Evolutionary conservation across 2,797 vertebrate species (phyloP).

Genomic region (Microctenopoma stevenorrisi): DNA sequence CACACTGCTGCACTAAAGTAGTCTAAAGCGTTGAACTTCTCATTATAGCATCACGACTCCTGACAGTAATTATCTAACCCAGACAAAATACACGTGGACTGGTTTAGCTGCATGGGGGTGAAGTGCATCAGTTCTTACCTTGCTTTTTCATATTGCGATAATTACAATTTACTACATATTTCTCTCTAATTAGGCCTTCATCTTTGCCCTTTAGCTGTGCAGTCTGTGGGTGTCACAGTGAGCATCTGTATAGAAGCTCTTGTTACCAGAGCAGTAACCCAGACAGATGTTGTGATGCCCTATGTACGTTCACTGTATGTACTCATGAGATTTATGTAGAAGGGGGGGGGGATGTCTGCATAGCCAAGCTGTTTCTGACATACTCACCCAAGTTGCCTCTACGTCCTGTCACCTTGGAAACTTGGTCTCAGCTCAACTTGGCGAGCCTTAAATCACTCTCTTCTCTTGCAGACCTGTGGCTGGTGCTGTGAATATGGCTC

Average conservation of each 20-base stretch:
- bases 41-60: constrained; percentile 41
- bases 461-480: constrained; percentile 48
- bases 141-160: constrained; percentile 46
- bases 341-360: constrained; percentile 13
- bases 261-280: constrained; percentile 63
- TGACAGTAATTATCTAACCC: constrained; percentile 60
- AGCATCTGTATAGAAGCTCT: constrained; percentile 74
- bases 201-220: constrained; percentile 50
- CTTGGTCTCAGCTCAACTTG: constrained; percentile 69
- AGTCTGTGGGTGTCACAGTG: constrained; percentile 44
- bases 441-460: constrained; percentile 68
- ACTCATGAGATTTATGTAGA: constrained; percentile 46
- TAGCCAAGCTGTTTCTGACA: constrained; percentile 60
- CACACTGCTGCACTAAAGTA: constrained; percentile 34
- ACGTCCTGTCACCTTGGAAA: constrained; percentile 75
- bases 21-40: constrained; percentile 32
- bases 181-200: constrained; percentile 53
- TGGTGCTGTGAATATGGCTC: constrained; percentile 63
- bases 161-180: constrained; percentile 52
- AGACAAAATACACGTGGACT: constrained; percentile 37
- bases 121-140: constrained; percentile 46
- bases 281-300: constrained; percentile 69
- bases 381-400: constrained; percentile 73
- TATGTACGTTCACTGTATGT: constrained; percentile 39
- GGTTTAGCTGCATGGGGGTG: constrained; percentile 30